Base-by-base conservation (phyloP, 2,113 vertebrate species). In the Gulo gulo region DNA sequence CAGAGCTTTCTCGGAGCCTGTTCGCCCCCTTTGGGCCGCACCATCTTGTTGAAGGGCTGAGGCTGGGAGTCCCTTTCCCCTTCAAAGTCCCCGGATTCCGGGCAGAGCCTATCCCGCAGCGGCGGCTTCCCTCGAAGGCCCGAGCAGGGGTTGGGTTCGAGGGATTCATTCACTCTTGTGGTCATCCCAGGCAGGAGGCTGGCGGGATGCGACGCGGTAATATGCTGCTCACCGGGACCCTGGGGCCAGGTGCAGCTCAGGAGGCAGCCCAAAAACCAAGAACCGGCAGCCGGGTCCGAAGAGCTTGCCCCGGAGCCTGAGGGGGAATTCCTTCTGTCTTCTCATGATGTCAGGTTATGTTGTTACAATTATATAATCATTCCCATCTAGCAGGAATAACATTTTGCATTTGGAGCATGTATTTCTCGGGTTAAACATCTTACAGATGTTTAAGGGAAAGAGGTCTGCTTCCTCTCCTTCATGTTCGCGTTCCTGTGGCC, bases 291-390 rank as follows among this genome's bases (percentile, higher is more conserved):
- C 1, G 65, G 55, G 21, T 74, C 63, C 0, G 34, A 91, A 93
- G 90, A 93, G 80, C 63, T 83, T 95, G 80, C 34, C 31, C 45
- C 23, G 18, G 94, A 50, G 50, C 42, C 94, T 16, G 4, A 36
- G 21, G 74, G 86, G 82, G 80, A 90, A 90, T 95, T 50, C 34
- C 34, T 95, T 52, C 34, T 87, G 71, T 65, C 55, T 90, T 76
- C 42, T 80, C n/a, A 79, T 31, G 39, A 78, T 61, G 52, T 88
- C 91, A 93, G 63, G 78, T 93, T 96, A 91, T 91, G 94, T 97
- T 96, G 90, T 89, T 95, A 84, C 42, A 45, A 94, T 94, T 94
- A 96, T 84, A 82, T 84, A 95, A 88, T 73, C 79, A 88, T 97
- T 91, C 52, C 50, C 71, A 88, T 85, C 55, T 88, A 96, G 57